A percentile compares a stretch with the other conserved stretches of the same genome.
Conservation (phyloP, 2,113 vertebrate species). For the Pluvianellus socialis region DNA sequence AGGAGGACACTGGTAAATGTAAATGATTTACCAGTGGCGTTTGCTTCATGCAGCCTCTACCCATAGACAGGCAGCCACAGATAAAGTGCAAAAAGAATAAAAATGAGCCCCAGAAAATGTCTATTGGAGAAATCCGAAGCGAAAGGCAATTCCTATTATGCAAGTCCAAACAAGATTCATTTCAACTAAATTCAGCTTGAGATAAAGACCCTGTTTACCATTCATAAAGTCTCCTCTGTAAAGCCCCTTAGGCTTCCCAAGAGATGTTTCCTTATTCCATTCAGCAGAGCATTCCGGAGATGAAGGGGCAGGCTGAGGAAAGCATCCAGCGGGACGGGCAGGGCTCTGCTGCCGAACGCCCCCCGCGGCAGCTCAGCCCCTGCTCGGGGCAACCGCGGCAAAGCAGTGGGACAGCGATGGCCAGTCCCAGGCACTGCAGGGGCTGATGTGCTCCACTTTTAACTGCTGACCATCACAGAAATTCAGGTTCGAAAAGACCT, state of each 20-base stretch:
- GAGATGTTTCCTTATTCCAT: background rate
- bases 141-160: background rate
- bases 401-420: background rate
- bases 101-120: background rate
- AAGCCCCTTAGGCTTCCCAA: background rate
- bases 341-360: background rate
- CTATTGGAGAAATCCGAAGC: background rate
- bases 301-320: background rate
- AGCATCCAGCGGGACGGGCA: background rate
- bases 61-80: background rate
- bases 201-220: background rate
- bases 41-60: background rate
- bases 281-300: background rate
- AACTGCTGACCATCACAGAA: background rate
- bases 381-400: fast-evolving
- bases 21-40: background rate
- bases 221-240: background rate
- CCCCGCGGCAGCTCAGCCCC: background rate
- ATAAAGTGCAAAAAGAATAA: background rate
- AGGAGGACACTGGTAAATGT: background rate
- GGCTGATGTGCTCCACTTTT: background rate
- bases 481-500: background rate
- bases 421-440: too few relatives aligned
- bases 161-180: background rate
- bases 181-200: background rate